phyloP scores from a whole-genome alignment of 2,797 vertebrate genomes.

The Clarias pachynema region DNA sequence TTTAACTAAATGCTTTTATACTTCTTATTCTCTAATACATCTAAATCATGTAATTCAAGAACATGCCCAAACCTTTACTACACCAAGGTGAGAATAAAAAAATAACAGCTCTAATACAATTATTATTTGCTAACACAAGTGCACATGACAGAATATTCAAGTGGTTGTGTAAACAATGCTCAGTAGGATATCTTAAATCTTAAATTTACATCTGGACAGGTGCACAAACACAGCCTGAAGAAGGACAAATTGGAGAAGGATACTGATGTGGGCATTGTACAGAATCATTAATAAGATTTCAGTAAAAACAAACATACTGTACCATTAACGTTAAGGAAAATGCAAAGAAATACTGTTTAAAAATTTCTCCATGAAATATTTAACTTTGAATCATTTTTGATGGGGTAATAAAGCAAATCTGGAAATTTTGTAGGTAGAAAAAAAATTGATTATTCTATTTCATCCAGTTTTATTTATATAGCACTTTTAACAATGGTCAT shows the following conservation, averaged over 20 bases:
- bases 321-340: not conserved
- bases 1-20: not conserved
- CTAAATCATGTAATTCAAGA: not conserved
- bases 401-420: not conserved
- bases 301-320: not conserved
- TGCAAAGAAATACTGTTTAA: not conserved
- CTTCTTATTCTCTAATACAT: not conserved
- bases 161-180: not conserved
- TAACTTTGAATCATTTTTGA: not conserved
- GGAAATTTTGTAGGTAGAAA: no score
- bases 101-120: not conserved
- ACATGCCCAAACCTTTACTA: constrained; percentile 10
- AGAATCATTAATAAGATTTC: no score
- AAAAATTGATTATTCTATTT: not conserved
- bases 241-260: not conserved
- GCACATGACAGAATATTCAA: not conserved
- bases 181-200: not conserved
- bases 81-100: not conserved
- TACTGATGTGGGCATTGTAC: not conserved
- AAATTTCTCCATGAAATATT: no score
- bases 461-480: no score
- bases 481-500: no score
- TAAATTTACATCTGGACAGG: not conserved
- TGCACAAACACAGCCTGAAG: not conserved
- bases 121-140: constrained; percentile 4